Evolutionary conservation across 2,113 vertebrate genomes (phyloP).

Genomic region (Cololabis saira): DNA sequence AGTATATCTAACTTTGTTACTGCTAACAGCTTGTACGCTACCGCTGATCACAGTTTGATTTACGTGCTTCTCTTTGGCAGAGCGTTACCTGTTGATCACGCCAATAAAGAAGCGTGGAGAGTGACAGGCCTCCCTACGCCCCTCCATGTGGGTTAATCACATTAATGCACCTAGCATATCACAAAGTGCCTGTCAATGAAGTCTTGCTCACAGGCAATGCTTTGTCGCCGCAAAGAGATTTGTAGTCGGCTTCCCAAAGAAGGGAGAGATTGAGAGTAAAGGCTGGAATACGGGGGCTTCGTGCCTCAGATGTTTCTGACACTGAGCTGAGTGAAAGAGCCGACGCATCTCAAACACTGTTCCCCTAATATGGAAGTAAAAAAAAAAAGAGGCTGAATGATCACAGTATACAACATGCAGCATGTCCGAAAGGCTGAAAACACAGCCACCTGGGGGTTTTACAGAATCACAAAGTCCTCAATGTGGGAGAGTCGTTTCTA

Average conservation of each 20-base stretch:
- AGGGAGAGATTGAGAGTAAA: conserved; percentile 7
- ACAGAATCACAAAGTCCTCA: no score
- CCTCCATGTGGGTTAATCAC: conserved; percentile 71
- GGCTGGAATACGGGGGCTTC: conserved; percentile 40
- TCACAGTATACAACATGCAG: no score
- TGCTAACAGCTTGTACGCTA: conserved; percentile 9
- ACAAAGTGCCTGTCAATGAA: conserved; percentile 69
- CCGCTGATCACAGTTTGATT: conserved; percentile 20
- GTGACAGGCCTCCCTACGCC: conserved; percentile 54
- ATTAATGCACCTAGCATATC: conserved; percentile 73
- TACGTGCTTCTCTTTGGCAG: conserved; percentile 14
- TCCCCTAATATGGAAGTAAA: conserved; percentile 4
- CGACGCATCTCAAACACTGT: conserved; percentile 3
- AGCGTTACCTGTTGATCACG: conserved; percentile 53
- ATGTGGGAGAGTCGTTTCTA: no score
- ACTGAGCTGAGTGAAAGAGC: conserved; percentile 33
- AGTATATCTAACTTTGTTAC: conserved; percentile 4
- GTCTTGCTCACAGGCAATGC: conserved; percentile 67
- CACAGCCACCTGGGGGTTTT: no score
- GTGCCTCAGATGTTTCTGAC: conserved; percentile 46
- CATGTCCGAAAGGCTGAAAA: no score
- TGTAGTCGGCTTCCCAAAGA: conserved; percentile 35
- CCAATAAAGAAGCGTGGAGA: conserved; percentile 50
- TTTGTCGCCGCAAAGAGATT: conserved; percentile 65
- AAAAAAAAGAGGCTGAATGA: conserved; percentile 20